phyloP scores from a whole-genome alignment of 2,113 vertebrate genomes.

The Dasyprocta punctata region DNA sequence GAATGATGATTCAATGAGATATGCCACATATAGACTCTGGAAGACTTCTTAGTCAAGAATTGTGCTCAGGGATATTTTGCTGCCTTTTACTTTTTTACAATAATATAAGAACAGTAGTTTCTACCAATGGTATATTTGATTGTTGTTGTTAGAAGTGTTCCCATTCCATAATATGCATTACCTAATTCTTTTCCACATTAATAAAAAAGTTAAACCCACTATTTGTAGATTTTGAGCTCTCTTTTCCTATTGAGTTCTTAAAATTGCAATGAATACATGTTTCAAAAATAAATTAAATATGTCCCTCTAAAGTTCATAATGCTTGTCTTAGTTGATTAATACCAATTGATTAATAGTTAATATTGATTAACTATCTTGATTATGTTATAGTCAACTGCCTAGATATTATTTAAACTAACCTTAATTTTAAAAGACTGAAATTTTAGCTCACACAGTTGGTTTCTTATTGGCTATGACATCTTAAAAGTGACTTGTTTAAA shows the following conservation, averaged over 20 bases:
- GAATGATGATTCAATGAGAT: background rate
- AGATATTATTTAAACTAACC: constrained; percentile 12
- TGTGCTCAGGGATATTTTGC: background rate
- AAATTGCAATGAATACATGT: background rate
- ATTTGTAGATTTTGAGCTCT: background rate
- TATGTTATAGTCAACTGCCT: background rate
- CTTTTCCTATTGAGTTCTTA: background rate
- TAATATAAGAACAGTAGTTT: background rate
- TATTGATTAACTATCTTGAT: background rate
- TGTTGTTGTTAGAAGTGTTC: background rate
- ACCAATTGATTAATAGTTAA: too few relatives aligned
- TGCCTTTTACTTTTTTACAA: background rate
- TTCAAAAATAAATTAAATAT: background rate
- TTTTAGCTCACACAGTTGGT: background rate
- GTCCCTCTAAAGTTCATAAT: background rate
- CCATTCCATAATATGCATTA: background rate
- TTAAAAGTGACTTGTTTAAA: constrained; percentile 62
- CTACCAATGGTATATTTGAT: background rate
- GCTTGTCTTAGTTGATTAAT: background rate
- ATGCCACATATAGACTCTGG: accelerated
- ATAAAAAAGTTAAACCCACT: background rate
- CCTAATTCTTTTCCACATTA: background rate
- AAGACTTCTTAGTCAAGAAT: background rate
- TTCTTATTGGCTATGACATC: constrained; percentile 28
- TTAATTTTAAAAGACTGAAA: constrained; percentile 44